Conservation (phyloP, 2,797 vertebrate species). For the Argyrosomus regius region DNA sequence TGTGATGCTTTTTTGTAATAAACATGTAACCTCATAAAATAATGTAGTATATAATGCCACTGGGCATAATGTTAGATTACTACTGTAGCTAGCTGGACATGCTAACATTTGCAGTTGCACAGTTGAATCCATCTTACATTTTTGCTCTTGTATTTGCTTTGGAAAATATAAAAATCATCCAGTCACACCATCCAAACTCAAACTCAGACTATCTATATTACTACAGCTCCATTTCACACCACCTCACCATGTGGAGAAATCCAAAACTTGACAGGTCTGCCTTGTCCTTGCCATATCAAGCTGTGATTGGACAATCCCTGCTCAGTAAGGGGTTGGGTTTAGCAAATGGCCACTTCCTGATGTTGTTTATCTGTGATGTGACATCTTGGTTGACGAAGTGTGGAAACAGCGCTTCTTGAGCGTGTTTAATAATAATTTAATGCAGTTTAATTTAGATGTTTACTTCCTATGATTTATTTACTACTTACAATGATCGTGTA, state of each 20-base stretch:
- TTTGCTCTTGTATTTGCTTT: too few species aligned
- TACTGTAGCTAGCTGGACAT: background rate
- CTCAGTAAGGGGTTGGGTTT: background rate
- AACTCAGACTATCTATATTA: background rate
- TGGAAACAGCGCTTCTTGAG: conserved; percentile 12
- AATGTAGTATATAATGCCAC: too few species aligned
- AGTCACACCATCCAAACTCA: background rate
- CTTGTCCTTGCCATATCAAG: too few species aligned
- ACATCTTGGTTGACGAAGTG: conserved; percentile 3
- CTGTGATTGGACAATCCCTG: background rate
- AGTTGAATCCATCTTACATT: too few species aligned
- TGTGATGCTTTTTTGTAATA: too few species aligned
- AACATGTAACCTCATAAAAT: too few species aligned
- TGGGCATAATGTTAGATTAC: background rate
- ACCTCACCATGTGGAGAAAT: background rate
- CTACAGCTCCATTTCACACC: background rate
- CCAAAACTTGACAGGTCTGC: background rate
- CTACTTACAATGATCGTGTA: background rate
- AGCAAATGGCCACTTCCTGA: background rate
- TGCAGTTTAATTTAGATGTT: conserved; percentile 20
- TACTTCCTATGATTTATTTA: conserved; percentile 20
- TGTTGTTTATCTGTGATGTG: conserved; percentile 7
- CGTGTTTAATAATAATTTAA: conserved; percentile 16
- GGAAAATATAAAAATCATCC: too few species aligned
- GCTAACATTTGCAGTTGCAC: background rate